Evolutionary conservation across 2,113 vertebrate genomes (phyloP), one percentile per base, ranked within the genome.

Genomic region (Dasyprocta punctata): DNA sequence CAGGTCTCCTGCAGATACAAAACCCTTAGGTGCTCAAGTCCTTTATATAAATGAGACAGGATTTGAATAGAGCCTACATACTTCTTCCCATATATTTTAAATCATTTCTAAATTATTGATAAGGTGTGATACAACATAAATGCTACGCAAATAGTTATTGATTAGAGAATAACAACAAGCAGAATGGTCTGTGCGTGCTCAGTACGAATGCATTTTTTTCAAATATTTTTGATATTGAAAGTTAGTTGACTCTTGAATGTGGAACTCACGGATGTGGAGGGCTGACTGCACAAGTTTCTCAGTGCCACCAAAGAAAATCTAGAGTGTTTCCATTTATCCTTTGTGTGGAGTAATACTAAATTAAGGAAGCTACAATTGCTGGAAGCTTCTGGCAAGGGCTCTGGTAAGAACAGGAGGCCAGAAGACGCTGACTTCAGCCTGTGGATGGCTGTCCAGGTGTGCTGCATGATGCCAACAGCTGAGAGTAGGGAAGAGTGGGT

Each of bases 401-500:
- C 41, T 19, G 26, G 30, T 19, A 91, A 56, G 65, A 58, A 14
- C 0, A 1, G n/a, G 36, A 7, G 9, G 41, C 38, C 2, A 1
- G 41, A 19, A 49, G 86, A 49, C 16, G 81, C 60, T 61, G 85
- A 80, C 20, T 9, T 78, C 38, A 47, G 5, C 20, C 47, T 33
- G 12, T 30, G 24, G 12, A 0, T 58, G 2, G 1, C 52, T 19
- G 8, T 80, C 38, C 4, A 13, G 7, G 20, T 36, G 33, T 28
- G 47, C 30, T 13, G 36, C 58, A 16, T 38, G 77, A 49, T 85
- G 36, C 44, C 36, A 22, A 36, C 24, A 17, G 69, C 19, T 54
- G 56, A 52, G 67, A 60, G 47, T 11, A 16, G 33, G 20, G 12
- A 38, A 78, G 47, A 7, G 22, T 41, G n/a, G 2, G 24, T 3